Evolutionary conservation across 2,888 invertebrate species (phyloP).

Genomic region (Xestia sexstrigata): DNA sequence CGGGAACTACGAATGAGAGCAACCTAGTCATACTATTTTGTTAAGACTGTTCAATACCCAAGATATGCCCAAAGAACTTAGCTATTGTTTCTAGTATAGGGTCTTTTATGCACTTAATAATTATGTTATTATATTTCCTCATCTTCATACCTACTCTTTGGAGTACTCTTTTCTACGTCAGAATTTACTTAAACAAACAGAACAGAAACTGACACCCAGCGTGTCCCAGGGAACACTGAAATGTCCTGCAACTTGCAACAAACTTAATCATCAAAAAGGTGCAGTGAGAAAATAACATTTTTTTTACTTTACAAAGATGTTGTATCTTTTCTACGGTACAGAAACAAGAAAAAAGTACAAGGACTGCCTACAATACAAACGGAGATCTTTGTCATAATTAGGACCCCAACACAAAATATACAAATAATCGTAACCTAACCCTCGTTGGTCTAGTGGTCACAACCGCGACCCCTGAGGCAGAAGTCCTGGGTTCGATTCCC

Average conservation of each 20-base stretch:
- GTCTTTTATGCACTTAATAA: neutral
- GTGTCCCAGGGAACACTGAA: conserved; percentile 36
- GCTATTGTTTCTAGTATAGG: neutral
- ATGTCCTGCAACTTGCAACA: conserved; percentile 27
- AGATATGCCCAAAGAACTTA: neutral
- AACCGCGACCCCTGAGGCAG: no score
- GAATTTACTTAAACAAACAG: conserved; percentile 11
- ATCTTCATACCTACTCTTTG: no score
- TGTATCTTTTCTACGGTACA: conserved; percentile 9
- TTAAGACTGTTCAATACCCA: neutral
- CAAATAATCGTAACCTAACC: no score
- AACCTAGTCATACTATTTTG: neutral
- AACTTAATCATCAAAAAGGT: conserved; percentile 52
- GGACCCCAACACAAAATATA: neutral
- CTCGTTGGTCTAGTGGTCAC: no score
- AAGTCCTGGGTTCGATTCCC: no score
- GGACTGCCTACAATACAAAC: neutral
- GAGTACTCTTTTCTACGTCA: conserved; percentile 8
- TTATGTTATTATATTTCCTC: no score
- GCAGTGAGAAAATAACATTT: conserved; percentile 37
- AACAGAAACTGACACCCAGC: conserved; percentile 18
- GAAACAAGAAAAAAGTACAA: neutral
- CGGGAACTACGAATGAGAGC: neutral
- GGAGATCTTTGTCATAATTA: neutral
- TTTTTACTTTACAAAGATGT: conserved; percentile 28